A percentile compares a stretch with the other conserved stretches of the same genome.
Conservation (phyloP, 2,113 vertebrate species). For the Marmota flaviventris region DNA sequence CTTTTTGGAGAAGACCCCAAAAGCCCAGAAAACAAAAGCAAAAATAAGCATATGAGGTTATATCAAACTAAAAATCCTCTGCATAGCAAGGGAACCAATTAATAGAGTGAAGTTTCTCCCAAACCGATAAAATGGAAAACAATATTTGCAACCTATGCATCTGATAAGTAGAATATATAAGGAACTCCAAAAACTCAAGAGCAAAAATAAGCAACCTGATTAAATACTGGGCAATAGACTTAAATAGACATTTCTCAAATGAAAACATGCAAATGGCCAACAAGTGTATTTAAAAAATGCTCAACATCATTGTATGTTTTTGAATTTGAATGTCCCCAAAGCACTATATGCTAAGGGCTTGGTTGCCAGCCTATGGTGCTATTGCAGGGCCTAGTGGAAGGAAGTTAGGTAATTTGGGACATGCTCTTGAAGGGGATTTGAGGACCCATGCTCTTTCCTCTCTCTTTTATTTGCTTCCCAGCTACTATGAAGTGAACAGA, state of each 20-base stretch:
- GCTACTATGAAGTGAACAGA: no score
- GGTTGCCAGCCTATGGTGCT: background rate
- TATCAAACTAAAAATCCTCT: background rate
- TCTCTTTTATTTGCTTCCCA: no score
- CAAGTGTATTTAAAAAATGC: background rate
- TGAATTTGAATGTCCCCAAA: background rate
- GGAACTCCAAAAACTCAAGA: background rate
- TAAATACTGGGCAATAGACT: background rate
- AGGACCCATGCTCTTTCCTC: no score
- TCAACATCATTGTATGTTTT: background rate
- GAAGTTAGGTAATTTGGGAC: background rate
- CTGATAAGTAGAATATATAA: background rate
- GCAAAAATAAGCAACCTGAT: background rate
- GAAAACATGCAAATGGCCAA: background rate
- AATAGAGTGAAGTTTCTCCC: no score
- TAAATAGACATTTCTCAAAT: background rate
- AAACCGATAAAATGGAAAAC: background rate
- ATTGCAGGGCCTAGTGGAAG: background rate
- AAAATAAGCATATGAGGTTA: background rate
- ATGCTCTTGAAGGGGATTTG: no score
- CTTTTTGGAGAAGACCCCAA: background rate
- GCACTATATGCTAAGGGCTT: background rate
- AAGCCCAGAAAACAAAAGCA: background rate
- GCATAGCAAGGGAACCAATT: no score
- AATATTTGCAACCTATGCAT: background rate